Conservation (phyloP, 2,797 vertebrate species). For the Dryobates pubescens region DNA sequence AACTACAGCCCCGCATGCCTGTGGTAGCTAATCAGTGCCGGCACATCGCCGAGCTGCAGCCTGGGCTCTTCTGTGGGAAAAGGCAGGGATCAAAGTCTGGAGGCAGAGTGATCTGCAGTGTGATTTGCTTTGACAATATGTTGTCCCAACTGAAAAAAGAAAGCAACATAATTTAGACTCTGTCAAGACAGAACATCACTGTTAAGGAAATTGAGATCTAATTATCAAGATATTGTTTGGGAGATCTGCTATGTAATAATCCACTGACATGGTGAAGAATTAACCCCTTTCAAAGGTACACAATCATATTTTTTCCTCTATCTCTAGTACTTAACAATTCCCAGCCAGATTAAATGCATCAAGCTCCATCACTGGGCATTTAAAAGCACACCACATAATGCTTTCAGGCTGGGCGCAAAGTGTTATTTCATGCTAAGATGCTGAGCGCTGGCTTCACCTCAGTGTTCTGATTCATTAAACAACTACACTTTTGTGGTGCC, state of each 20-base stretch:
- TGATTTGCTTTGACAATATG: slow-evolving; percentile 45
- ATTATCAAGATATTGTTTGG: slow-evolving; percentile 25
- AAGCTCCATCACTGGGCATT: neutral
- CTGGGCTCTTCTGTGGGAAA: neutral
- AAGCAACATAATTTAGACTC: neutral
- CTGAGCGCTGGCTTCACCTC: slow-evolving; percentile 15
- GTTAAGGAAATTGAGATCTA: slow-evolving; percentile 46
- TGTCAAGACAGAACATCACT: slow-evolving; percentile 46
- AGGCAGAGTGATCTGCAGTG: neutral
- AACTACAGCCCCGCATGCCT: neutral
- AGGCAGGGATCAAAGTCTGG: neutral
- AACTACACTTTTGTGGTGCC: neutral
- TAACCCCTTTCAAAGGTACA: slow-evolving; percentile 24
- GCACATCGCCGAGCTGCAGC: neutral
- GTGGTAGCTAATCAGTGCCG: neutral
- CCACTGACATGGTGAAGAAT: neutral
- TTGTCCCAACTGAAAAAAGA: slow-evolving; percentile 26
- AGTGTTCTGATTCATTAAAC: slow-evolving; percentile 31
- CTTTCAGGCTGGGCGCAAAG: neutral
- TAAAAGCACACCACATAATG: neutral
- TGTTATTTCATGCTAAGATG: neutral
- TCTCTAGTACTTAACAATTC: neutral
- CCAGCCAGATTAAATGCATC: neutral
- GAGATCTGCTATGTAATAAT: slow-evolving; percentile 1
- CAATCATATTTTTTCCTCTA: slow-evolving; percentile 28